Conservation (phyloP, 2,113 vertebrate genomes). For the Diglossa brunneiventris region DNA sequence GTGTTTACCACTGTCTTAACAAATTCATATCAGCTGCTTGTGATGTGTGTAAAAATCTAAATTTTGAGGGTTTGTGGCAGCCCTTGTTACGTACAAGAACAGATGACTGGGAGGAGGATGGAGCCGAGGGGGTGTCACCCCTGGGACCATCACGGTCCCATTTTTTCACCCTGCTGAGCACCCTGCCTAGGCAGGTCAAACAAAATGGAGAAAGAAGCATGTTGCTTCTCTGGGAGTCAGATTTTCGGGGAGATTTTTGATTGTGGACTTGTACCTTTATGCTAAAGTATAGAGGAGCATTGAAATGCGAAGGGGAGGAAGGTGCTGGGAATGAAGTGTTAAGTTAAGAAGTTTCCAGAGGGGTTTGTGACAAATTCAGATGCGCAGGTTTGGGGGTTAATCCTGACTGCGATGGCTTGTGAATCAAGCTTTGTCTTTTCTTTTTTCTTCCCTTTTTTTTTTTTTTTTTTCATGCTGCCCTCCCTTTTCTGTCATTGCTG, state of each 20-base stretch:
- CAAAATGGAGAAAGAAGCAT: rapidly evolving
- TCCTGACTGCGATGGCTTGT: neutral
- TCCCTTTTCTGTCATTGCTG: neutral
- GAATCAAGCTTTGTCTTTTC: neutral
- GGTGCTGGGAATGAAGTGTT: neutral
- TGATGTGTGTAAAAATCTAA: neutral
- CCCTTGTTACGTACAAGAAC: neutral
- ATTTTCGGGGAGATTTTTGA: neutral
- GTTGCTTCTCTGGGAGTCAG: neutral
- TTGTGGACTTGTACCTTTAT: neutral
- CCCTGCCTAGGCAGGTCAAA: neutral
- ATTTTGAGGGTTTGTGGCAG: neutral
- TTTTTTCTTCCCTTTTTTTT: rapidly evolving
- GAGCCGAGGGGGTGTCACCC: neutral
- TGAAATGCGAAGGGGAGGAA: neutral
- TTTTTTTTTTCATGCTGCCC: neutral
- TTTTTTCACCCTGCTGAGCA: neutral
- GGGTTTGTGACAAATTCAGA: neutral
- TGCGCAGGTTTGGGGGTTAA: neutral
- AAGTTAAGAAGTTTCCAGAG: neutral
- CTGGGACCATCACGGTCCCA: neutral
- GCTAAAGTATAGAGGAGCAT: neutral
- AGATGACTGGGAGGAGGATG: neutral
- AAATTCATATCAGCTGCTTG: neutral
- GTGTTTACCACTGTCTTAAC: neutral